Base-by-base conservation (phyloP, 1,140 invertebrate species). In the Paracyclopina nana region DNA sequence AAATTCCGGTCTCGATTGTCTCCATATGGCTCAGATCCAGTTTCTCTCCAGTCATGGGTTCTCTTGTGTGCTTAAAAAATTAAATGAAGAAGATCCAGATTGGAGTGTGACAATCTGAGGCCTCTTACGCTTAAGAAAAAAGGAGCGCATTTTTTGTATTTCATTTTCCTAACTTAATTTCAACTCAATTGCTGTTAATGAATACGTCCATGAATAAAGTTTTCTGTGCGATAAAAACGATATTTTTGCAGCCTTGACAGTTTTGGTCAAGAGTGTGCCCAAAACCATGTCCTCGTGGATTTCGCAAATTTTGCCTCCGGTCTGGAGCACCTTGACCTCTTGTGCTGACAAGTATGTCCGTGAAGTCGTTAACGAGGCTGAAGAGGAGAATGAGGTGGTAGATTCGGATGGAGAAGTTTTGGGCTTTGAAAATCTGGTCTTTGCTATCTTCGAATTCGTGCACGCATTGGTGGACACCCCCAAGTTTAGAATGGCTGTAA, bases 371-470 rank as follows among this genome's bases (percentile, higher is more conserved):
- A 52, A 54, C 26, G 64, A 63, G 42, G 56, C 57, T 28, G 65
- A 65, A 54, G 66, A 64, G 44, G 59, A 58, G 12, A 61, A 68
- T 57, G 64, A 67, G 55, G 61, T 62, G 45, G 63, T 67, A 22
- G 69, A 70, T 57, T 69, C 68, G 46, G 68, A 70, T 63, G 78
- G 78, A 45, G 77, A 79, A 62, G 65, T 76, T 22, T 69, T 79
- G 8, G 76, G 78, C 45, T 78, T 81, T 59, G 76, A 78, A 57
- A 77, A 74, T 54, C 65, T 82, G 24, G 73, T 83, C n/a, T 77
- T 77, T 57, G 72, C 75, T 45, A 75, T 80, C 24, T 79, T 84
- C 57, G 80, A 82, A 59, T 80, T 83, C 57, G 73, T 83, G 14
- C 66, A 72, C 49, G 71, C 68, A 14, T 63, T 81, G 22, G 68